Percentiles rank a stretch among this genome's conserved stretches.
Conservation (phyloP, 1,140 invertebrate genomes). For the Notospermus geniculatus region DNA sequence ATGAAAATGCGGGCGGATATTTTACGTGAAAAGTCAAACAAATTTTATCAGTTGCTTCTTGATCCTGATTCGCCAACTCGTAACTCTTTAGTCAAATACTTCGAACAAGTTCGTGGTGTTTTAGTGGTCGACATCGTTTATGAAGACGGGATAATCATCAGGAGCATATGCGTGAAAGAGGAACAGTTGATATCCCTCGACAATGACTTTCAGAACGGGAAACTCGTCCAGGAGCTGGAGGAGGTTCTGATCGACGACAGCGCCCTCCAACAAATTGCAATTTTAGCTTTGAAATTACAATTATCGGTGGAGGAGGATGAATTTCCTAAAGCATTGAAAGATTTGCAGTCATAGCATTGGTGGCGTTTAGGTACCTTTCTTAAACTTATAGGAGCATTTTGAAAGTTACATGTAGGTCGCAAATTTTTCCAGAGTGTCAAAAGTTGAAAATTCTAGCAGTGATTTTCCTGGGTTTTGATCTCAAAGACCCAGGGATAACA, state of each 20-base stretch:
- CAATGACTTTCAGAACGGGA: constrained; percentile 27
- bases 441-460: no score
- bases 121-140: constrained; percentile 32
- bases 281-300: constrained; percentile 24
- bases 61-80: neutral
- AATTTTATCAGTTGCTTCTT: constrained; percentile 6
- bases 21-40: constrained; percentile 1
- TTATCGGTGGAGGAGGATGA: constrained; percentile 33
- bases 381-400: no score
- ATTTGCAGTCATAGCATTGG: neutral
- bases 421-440: no score
- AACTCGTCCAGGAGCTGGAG: constrained; percentile 27
- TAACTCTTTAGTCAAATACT: constrained; percentile 33
- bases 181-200: constrained; percentile 29
- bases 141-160: constrained; percentile 23
- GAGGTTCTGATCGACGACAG: constrained; percentile 23
- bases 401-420: no score
- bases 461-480: no score
- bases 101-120: constrained; percentile 41
- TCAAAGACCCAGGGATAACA: no score
- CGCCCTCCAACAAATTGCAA: constrained; percentile 24
- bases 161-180: constrained; percentile 36
- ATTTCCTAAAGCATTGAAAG: constrained; percentile 24
- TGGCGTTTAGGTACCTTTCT: no score
- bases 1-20: neutral